A percentile compares a stretch with the other conserved stretches of the same genome.
Evolutionary conservation across 2,888 invertebrate species (phyloP).

Genomic region (Agrochola circellaris): DNA sequence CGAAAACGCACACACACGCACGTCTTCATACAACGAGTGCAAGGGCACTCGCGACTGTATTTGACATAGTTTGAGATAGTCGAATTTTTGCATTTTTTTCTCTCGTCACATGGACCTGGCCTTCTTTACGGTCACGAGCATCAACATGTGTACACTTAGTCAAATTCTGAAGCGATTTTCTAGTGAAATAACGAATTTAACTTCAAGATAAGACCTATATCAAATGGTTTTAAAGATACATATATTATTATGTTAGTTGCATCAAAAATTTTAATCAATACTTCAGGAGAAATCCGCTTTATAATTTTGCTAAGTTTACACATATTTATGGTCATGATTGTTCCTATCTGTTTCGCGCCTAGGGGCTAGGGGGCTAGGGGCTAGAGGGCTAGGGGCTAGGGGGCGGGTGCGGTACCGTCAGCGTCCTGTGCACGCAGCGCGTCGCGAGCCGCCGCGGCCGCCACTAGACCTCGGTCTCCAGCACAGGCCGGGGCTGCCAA

Average conservation of each 20-base stretch:
- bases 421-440: constrained; percentile 89
- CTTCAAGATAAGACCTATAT: not conserved
- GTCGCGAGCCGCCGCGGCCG: constrained; percentile 88
- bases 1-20: constrained; percentile 6
- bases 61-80: not conserved
- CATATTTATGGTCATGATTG: not conserved
- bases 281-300: not conserved
- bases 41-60: not conserved
- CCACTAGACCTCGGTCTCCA: constrained; percentile 91
- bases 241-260: not conserved
- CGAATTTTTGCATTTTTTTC: constrained; percentile 5
- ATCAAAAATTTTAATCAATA: not conserved
- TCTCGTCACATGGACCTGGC: not conserved
- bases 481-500: constrained; percentile 89
- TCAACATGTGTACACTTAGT: constrained; percentile 7
- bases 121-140: constrained; percentile 4
- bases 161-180: not conserved
- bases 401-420: constrained; percentile 82
- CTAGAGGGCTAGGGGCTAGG: constrained; percentile 10
- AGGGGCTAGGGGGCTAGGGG: constrained; percentile 23
- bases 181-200: not conserved
- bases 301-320: not conserved
- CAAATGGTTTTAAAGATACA: not conserved
- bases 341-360: constrained; percentile 25
- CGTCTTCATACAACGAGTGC: not conserved